A percentile compares a stretch with the other conserved stretches of the same genome.
Evolutionary conservation across 1,140 invertebrate genomes (phyloP).

Genomic region (Bradynema listronoti): DNA sequence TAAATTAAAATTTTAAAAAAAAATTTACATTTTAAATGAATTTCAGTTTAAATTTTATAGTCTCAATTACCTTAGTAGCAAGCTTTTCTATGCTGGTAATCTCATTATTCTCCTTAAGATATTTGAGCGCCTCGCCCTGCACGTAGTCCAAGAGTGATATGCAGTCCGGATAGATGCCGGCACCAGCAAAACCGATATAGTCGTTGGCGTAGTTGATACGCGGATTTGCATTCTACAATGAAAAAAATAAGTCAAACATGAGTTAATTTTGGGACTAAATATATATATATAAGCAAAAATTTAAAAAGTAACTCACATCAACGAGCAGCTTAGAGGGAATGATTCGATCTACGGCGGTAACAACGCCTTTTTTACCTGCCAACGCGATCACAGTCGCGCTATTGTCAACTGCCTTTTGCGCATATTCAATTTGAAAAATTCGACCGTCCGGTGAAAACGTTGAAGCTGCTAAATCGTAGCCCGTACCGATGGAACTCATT

Average conservation of each 20-base stretch:
- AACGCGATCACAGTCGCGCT: conserved; percentile 92
- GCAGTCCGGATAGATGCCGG: conserved; percentile 52
- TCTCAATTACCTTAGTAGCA: too few relatives aligned
- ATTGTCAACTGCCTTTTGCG: conserved; percentile 96
- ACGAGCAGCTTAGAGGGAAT: conserved; percentile 78
- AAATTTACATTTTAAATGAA: conserved; percentile 18
- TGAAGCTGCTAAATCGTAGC: conserved; percentile 87
- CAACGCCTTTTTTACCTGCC: conserved; percentile 86
- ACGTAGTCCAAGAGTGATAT: conserved; percentile 47
- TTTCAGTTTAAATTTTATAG: conserved; percentile 15
- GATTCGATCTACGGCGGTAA: conserved; percentile 94
- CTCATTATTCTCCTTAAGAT: conserved; percentile 45
- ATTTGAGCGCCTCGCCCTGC: conserved; percentile 43
- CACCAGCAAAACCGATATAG: conserved; percentile 74
- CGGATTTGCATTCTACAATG: conserved; percentile 68
- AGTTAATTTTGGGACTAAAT: neutral
- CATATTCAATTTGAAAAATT: conserved; percentile 78
- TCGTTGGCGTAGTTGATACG: conserved; percentile 86
- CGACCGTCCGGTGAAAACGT: conserved; percentile 96
- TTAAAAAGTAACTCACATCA: neutral
- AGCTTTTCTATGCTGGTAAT: conserved; percentile 47
- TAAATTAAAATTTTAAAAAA: conserved; percentile 15
- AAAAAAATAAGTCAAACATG: neutral
- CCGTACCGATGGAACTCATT: conserved; percentile 92
- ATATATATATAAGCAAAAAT: conserved; percentile 9